phyloP scores from a whole-genome alignment of 1,140 invertebrate genomes.

The Periplaneta americana region DNA sequence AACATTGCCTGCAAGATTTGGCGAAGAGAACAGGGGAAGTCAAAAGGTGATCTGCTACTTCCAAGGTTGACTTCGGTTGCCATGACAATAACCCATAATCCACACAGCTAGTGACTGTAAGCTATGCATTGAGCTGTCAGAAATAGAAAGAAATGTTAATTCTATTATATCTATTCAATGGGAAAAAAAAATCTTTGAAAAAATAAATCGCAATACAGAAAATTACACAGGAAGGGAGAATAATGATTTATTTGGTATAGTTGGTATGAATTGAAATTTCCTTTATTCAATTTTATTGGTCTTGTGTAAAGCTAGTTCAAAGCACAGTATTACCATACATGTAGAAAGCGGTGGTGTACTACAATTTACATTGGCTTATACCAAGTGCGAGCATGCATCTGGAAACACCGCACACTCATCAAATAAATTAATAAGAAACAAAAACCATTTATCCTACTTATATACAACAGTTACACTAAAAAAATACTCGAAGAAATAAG shows the following conservation, averaged over 20 bases:
- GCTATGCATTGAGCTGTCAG: no score
- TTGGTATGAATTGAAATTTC: background rate
- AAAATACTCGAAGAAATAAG: background rate
- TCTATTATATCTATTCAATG: no score
- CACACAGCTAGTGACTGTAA: no score
- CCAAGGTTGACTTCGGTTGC: no score
- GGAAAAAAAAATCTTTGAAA: no score
- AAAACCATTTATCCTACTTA: background rate
- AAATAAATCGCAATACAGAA: no score
- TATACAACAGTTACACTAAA: background rate
- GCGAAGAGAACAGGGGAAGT: no score
- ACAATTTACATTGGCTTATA: background rate
- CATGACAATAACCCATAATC: no score
- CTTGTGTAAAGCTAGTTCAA: conserved; percentile 5
- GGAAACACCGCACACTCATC: background rate
- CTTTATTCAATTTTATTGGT: background rate
- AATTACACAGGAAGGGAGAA: no score
- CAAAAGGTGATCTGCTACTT: no score
- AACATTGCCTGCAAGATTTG: no score
- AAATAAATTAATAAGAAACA: background rate
- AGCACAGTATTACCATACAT: conserved; percentile 5
- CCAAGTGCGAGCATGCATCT: background rate
- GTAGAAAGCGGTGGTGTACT: background rate
- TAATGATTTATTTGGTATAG: background rate
- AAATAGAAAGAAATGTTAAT: no score